A percentile compares a stretch with the other conserved stretches of the same genome.
Evolutionary conservation across 2,113 vertebrate genomes (phyloP).

Genomic region (Semicossyphus pulcher): DNA sequence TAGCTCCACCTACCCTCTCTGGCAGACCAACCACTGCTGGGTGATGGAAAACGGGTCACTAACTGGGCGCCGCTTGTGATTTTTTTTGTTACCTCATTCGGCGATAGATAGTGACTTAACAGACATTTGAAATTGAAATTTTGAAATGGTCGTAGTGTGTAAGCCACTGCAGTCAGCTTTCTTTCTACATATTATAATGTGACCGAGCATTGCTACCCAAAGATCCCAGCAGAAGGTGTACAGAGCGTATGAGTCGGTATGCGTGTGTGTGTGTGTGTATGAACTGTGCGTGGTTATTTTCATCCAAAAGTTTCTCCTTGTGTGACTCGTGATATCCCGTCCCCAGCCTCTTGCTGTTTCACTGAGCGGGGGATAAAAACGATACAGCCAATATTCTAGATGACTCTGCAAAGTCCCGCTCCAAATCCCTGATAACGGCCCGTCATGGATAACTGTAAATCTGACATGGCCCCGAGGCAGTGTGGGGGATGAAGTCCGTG

Average conservation of each 20-base stretch:
- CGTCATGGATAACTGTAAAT: conserved; percentile 76
- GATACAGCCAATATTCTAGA: conserved; percentile 72
- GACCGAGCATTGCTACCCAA: conserved; percentile 47
- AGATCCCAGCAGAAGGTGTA: conserved; percentile 56
- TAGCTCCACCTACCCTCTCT: too few relatives aligned
- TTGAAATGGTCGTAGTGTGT: too few relatives aligned
- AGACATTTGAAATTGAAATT: too few relatives aligned
- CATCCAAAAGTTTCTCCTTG: conserved; percentile 33
- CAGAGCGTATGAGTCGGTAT: conserved; percentile 5
- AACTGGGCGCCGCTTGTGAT: too few relatives aligned
- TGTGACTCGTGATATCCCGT: conserved; percentile 56
- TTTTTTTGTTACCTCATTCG: too few relatives aligned
- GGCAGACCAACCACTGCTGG: too few relatives aligned
- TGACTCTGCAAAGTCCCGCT: conserved; percentile 77
- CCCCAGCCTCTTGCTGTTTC: conserved; percentile 63
- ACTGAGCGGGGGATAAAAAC: conserved; percentile 57
- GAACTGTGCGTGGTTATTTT: conserved; percentile 29
- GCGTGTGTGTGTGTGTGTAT: background rate
- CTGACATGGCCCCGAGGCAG: conserved; percentile 75
- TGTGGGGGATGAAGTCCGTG: conserved; percentile 74
- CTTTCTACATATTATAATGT: conserved; percentile 47
- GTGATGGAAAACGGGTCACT: too few relatives aligned
- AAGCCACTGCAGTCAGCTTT: conserved; percentile 54
- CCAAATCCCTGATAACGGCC: conserved; percentile 77
- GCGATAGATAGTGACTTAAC: too few relatives aligned